Conservation (phyloP, 2,888 invertebrate species). For the Agrochola litura region DNA sequence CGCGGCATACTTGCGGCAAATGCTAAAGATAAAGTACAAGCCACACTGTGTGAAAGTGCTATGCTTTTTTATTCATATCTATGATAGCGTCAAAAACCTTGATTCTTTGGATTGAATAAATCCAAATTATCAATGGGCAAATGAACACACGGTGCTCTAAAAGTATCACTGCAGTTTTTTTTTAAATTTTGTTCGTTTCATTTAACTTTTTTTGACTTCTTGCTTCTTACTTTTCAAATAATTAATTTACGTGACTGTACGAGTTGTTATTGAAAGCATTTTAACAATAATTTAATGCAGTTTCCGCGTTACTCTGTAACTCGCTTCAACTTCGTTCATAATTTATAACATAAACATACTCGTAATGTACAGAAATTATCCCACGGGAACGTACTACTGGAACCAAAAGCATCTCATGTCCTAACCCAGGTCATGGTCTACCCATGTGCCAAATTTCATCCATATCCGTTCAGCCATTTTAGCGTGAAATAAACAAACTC, state of each 20-base stretch:
- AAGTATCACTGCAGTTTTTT: not conserved
- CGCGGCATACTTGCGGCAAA: slow-evolving; percentile 1
- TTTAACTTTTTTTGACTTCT: too few species aligned
- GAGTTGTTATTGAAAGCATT: not conserved
- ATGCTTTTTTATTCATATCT: not conserved
- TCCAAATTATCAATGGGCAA: not conserved
- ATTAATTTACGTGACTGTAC: not conserved
- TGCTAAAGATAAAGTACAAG: not conserved
- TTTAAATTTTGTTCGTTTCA: too few species aligned
- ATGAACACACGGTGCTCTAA: not conserved
- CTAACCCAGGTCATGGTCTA: too few species aligned
- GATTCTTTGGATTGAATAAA: not conserved
- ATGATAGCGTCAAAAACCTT: not conserved
- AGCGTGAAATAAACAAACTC: too few species aligned
- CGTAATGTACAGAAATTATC: too few species aligned
- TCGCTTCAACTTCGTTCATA: not conserved
- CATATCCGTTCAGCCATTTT: too few species aligned
- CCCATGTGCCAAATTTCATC: too few species aligned
- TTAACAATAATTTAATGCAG: not conserved
- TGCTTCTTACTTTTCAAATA: not conserved
- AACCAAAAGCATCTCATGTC: too few species aligned
- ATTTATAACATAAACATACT: too few species aligned
- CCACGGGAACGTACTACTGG: too few species aligned
- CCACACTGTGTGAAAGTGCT: not conserved
- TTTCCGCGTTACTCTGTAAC: not conserved